phyloP scores from a whole-genome alignment of 2,113 vertebrate genomes.

The Boulengeromyrus knoepffleri region DNA sequence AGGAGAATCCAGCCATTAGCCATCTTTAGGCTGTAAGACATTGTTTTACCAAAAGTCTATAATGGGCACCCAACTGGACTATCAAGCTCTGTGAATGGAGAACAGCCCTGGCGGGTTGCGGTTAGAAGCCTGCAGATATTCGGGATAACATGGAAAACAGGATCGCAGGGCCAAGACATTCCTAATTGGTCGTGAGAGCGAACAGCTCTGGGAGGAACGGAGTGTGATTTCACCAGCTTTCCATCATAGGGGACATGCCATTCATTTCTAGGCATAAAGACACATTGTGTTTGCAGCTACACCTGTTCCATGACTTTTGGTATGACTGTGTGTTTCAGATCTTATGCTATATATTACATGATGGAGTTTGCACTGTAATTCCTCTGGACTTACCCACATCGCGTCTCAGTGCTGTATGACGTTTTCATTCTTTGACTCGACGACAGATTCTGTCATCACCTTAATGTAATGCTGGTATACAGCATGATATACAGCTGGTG shows the following conservation, averaged over 20 bases:
- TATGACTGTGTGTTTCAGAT: background rate
- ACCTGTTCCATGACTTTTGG: background rate
- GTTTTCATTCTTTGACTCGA: constrained; percentile 5
- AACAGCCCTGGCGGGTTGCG: background rate
- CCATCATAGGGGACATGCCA: background rate
- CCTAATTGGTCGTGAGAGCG: background rate
- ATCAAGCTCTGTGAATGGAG: background rate
- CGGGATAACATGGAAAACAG: background rate
- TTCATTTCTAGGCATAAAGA: background rate
- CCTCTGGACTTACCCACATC: background rate
- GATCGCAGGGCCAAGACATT: background rate
- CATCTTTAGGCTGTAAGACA: background rate
- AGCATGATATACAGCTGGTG: background rate
- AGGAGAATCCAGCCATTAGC: background rate
- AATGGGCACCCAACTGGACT: background rate
- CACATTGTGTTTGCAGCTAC: background rate
- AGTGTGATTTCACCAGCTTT: background rate
- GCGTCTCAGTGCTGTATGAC: background rate
- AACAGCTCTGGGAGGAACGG: background rate
- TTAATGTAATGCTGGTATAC: constrained; percentile 20
- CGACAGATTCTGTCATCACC: constrained; percentile 32
- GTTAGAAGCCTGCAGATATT: background rate
- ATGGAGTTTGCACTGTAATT: background rate
- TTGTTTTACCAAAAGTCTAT: background rate
- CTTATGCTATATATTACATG: background rate